Conservation (phyloP, 2,888 invertebrate genomes). For the Amphipoea oculea region DNA sequence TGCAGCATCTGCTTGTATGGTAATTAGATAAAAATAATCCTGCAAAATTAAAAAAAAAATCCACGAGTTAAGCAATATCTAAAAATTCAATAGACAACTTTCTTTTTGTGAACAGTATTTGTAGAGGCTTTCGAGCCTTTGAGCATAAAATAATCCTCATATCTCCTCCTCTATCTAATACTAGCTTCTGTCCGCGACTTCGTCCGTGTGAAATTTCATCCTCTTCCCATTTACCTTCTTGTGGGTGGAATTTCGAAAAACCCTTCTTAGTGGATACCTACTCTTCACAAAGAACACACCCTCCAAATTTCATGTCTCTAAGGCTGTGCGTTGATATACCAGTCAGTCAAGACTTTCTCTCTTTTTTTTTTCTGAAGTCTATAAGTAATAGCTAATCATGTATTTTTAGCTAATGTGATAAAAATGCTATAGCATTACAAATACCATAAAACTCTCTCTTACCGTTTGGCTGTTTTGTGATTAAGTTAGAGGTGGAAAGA, state of each 20-base stretch:
- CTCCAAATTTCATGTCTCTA: no score
- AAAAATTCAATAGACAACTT: background rate
- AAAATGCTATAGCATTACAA: background rate
- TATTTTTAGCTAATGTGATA: no score
- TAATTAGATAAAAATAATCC: constrained; percentile 45
- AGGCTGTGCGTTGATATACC: no score
- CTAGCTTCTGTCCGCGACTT: no score
- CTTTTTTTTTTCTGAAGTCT: no score
- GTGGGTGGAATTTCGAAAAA: no score
- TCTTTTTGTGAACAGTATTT: background rate
- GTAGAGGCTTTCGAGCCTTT: background rate
- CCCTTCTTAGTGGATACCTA: no score
- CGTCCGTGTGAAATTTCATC: no score
- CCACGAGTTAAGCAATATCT: fast-evolving
- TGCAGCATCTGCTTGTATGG: constrained; percentile 68
- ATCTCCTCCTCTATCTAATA: background rate
- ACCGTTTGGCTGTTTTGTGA: constrained; percentile 65
- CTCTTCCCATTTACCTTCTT: no score
- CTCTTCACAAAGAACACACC: no score
- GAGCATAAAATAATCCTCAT: background rate
- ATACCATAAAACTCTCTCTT: constrained; percentile 20
- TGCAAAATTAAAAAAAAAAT: constrained; percentile 19
- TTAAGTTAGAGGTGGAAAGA: constrained; percentile 64
- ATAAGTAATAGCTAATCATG: no score
- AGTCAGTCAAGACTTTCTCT: no score